phyloP scores from a whole-genome alignment of 2,113 vertebrate genomes.

The Cephalopholis sonnerati region DNA sequence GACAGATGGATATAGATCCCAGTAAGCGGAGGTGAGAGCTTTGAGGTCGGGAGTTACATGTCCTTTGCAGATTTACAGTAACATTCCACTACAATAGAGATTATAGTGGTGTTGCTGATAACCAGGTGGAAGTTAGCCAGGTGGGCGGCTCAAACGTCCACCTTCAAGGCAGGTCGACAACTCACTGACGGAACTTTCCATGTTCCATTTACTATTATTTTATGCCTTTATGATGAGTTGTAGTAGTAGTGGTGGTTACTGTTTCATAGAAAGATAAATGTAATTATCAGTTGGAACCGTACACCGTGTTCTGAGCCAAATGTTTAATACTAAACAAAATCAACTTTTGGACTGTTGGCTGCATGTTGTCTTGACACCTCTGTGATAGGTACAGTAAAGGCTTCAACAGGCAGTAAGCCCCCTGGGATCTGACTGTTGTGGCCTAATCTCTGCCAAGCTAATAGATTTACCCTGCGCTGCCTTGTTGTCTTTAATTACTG shows the following conservation, averaged over 20 bases:
- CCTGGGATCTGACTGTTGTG: conserved; percentile 68
- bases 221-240: conserved; percentile 59
- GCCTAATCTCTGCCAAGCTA: conserved; percentile 80
- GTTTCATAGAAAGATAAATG: conserved; percentile 11
- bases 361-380: conserved; percentile 38
- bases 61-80: conserved; percentile 62
- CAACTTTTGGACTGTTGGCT: conserved; percentile 10
- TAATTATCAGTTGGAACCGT: conserved; percentile 21
- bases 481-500: conserved; percentile 83
- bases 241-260: conserved; percentile 53
- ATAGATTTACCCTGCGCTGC: conserved; percentile 81
- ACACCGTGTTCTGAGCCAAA: conserved; percentile 10
- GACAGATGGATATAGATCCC: conserved; percentile 61
- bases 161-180: conserved; percentile 20
- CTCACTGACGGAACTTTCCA: conserved; percentile 57
- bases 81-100: conserved; percentile 67
- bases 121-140: conserved; percentile 57
- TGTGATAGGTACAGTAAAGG: conserved; percentile 33
- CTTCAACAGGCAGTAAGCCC: conserved; percentile 45
- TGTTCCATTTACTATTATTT: conserved; percentile 37
- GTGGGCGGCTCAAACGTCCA: neutral
- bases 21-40: conserved; percentile 59
- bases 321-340: conserved; percentile 11
- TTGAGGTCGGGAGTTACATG: conserved; percentile 60
- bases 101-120: conserved; percentile 70